Percentiles rank a stretch among this genome's conserved stretches.
Conservation (phyloP, 2,797 vertebrate genomes). For the Knipowitschia caucasica region DNA sequence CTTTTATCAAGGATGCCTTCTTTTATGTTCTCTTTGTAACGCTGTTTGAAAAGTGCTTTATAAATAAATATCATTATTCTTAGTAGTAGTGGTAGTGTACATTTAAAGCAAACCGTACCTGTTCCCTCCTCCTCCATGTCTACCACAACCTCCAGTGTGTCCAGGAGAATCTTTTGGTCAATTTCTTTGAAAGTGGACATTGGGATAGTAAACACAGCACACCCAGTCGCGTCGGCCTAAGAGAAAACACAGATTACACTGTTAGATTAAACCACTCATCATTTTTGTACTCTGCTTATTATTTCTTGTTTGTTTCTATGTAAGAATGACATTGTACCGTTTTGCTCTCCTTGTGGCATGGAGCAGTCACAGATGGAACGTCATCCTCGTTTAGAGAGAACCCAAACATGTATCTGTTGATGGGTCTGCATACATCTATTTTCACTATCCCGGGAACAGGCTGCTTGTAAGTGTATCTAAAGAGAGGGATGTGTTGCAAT, state of each 20-base stretch:
- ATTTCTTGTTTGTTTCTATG: too few species aligned
- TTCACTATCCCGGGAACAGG: constrained; percentile 50
- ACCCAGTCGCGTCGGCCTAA: constrained; percentile 44
- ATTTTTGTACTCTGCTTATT: neutral
- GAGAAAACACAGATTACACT: neutral
- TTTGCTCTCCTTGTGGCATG: constrained; percentile 27
- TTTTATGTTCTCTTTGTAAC: too few species aligned
- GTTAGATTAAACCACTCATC: neutral
- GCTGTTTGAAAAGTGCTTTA: neutral
- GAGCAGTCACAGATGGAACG: fast-evolving
- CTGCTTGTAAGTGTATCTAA: constrained; percentile 62
- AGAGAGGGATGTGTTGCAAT: neutral
- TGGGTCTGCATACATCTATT: constrained; percentile 29
- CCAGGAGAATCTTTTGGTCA: neutral
- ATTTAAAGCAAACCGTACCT: constrained; percentile 23
- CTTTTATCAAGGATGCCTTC: too few species aligned
- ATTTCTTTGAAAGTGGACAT: constrained; percentile 34
- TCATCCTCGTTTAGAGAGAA: fast-evolving
- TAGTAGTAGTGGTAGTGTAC: too few species aligned
- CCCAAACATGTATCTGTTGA: fast-evolving
- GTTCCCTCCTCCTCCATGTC: constrained; percentile 61
- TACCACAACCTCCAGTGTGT: constrained; percentile 7
- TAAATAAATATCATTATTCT: neutral
- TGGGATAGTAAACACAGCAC: constrained; percentile 35
- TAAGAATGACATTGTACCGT: neutral